Evolutionary conservation across 2,797 vertebrate species (phyloP).

Genomic region (Lepidocolaptes lacrymiger): DNA sequence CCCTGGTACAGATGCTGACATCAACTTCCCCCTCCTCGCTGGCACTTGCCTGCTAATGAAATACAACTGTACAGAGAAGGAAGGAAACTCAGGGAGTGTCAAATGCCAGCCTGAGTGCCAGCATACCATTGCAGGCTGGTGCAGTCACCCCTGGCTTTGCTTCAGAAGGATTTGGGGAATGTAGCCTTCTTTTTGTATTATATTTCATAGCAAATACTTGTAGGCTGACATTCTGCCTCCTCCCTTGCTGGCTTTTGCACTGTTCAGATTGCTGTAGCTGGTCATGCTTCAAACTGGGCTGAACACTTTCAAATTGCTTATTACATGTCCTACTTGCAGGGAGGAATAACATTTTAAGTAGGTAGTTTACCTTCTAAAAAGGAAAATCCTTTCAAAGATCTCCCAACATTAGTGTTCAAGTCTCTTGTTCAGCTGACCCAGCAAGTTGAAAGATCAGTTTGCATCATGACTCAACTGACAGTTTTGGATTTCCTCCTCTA

Average conservation of each 20-base stretch:
- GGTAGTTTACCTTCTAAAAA: neutral
- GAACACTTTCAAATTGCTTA: neutral
- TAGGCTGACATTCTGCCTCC: neutral
- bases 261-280: neutral
- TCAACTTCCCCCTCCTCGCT: neutral
- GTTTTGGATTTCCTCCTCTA: slow-evolving; percentile 20
- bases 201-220: neutral
- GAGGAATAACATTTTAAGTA: neutral
- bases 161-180: slow-evolving; percentile 3
- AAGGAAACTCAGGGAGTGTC: neutral
- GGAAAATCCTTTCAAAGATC: neutral
- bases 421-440: neutral
- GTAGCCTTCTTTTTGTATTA: neutral
- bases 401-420: neutral
- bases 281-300: neutral
- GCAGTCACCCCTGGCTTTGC: slow-evolving; percentile 23
- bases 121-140: neutral
- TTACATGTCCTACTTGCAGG: neutral
- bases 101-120: neutral
- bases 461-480: neutral
- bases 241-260: neutral
- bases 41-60: neutral
- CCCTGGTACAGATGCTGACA: neutral
- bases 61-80: neutral
- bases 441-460: slow-evolving; percentile 41